A percentile compares a stretch with the other conserved stretches of the same genome.
Conservation (phyloP, 2,113 vertebrate genomes). For the Oreochromis spilurus region DNA sequence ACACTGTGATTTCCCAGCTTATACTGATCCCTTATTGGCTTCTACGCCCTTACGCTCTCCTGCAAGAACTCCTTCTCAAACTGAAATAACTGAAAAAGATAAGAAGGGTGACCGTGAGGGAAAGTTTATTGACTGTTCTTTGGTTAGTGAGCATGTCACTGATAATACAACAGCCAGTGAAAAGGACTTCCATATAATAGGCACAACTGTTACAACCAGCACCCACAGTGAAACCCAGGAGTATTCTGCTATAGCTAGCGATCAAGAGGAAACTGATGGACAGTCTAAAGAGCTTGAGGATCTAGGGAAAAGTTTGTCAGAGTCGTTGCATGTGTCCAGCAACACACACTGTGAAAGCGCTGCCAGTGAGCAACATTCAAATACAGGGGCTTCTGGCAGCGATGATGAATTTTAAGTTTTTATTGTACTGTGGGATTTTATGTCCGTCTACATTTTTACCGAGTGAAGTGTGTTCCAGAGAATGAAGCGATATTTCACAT, state of each 20-base stretch:
- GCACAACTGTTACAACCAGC: not conserved
- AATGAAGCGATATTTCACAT: not conserved
- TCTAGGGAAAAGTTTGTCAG: conserved; percentile 55
- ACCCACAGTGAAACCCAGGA: not conserved
- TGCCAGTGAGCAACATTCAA: not conserved
- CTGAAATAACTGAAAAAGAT: not conserved
- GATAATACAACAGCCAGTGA: not conserved
- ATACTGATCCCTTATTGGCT: not conserved
- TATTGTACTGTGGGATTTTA: not conserved
- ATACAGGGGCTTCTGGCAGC: conserved; percentile 20
- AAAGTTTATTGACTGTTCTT: not conserved
- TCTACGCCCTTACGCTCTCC: conserved; percentile 13
- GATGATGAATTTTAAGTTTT: conserved; percentile 69
- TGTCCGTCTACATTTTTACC: not conserved
- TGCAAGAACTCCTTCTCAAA: not conserved
- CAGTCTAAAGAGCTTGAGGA: conserved; percentile 54
- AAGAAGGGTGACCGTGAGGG: not conserved
- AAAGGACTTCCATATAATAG: not conserved
- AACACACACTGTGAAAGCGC: not conserved
- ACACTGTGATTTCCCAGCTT: not conserved
- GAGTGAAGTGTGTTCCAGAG: not conserved
- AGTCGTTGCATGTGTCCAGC: conserved; percentile 54
- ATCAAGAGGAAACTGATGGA: conserved; percentile 1
- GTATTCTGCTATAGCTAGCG: not conserved
- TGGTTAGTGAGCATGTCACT: not conserved